phyloP scores from a whole-genome alignment of 2,888 invertebrate species.

The Thera obeliscata region DNA sequence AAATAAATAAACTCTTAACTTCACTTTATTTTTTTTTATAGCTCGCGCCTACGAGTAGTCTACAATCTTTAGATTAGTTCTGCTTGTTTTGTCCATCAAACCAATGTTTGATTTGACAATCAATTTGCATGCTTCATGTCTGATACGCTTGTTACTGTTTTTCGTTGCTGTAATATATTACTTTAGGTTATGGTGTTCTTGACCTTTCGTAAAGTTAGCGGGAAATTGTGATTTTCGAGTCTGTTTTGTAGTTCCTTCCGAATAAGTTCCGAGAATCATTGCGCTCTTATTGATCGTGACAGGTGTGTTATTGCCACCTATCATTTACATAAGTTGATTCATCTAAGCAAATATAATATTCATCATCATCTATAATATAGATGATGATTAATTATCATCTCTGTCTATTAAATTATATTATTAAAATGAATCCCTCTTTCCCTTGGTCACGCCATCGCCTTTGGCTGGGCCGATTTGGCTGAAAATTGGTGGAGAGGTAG shows the following conservation, averaged over 20 bases:
- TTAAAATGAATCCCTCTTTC: too few species aligned
- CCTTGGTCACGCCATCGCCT: too few species aligned
- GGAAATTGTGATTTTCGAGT: neutral
- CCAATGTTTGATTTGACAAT: constrained; percentile 17
- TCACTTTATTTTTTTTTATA: neutral
- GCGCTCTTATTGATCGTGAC: neutral
- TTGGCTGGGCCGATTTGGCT: too few species aligned
- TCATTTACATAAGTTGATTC: neutral
- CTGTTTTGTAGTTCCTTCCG: neutral
- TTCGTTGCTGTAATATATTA: neutral
- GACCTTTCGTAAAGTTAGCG: neutral
- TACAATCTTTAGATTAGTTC: constrained; percentile 2
- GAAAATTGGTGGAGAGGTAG: too few species aligned
- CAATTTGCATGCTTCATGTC: constrained; percentile 18
- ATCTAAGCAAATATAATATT: neutral
- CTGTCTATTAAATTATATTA: too few species aligned
- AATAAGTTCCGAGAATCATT: neutral
- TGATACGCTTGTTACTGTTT: constrained; percentile 14
- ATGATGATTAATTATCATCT: too few species aligned
- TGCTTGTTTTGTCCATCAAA: constrained; percentile 6
- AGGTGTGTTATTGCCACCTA: neutral
- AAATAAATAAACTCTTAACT: too few species aligned
- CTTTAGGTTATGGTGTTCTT: neutral
- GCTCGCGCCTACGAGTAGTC: neutral
- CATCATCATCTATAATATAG: too few species aligned